Conservation (phyloP, 2,113 vertebrate genomes). For the Apodemus sylvaticus region DNA sequence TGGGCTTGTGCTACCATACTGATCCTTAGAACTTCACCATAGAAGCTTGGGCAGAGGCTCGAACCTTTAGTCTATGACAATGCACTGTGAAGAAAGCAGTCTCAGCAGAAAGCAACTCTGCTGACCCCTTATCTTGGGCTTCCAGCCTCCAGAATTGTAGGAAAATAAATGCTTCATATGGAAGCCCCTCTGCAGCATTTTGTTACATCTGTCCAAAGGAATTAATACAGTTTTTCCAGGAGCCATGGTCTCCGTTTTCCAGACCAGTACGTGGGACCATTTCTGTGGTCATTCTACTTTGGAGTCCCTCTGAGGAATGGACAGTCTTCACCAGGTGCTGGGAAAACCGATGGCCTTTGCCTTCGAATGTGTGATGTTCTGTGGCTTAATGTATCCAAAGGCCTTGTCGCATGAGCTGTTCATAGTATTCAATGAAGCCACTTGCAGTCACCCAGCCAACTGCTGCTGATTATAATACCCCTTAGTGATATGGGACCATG, state of each 20-base stretch:
- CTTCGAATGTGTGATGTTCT: background rate
- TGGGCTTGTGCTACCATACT: background rate
- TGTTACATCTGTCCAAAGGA: background rate
- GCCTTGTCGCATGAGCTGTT: no score
- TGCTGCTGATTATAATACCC: background rate
- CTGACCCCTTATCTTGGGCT: background rate
- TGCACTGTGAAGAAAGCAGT: background rate
- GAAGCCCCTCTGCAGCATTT: background rate
- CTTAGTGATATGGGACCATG: background rate
- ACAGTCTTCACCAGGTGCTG: background rate
- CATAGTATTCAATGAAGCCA: background rate
- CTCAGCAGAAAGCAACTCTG: background rate
- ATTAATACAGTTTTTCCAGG: background rate
- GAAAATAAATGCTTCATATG: background rate
- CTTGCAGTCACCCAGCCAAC: background rate
- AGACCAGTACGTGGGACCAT: fast-evolving
- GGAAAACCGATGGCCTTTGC: background rate
- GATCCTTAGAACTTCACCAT: background rate
- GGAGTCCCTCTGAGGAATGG: background rate
- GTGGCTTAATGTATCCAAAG: background rate
- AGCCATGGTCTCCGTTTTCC: background rate
- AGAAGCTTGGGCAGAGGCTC: background rate
- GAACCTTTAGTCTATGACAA: background rate
- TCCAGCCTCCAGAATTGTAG: background rate
- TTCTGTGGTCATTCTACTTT: background rate